Percentiles rank a stretch among this genome's conserved stretches.
phyloP scores from a whole-genome alignment of 2,113 vertebrate genomes.

The Clarias batrachus region DNA sequence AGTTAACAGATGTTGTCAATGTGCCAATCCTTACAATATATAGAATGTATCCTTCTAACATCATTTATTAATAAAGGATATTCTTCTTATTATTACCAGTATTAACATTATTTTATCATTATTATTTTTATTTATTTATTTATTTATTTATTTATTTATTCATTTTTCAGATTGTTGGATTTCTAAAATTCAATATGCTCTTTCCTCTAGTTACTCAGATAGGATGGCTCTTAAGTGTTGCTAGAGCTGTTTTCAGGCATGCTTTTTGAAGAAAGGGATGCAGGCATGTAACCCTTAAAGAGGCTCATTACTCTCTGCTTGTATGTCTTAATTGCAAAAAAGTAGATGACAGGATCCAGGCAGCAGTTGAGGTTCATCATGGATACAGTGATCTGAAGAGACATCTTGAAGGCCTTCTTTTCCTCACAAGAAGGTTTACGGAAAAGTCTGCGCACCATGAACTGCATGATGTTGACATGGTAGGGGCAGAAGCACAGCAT shows the following conservation, averaged over 20 bases:
- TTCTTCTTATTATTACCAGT: no score
- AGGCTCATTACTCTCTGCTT: slow-evolving; percentile 77
- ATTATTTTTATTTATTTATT: no score
- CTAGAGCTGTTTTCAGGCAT: slow-evolving; percentile 75
- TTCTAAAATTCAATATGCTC: not conserved
- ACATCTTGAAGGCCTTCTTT: slow-evolving; percentile 75
- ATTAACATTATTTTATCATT: no score
- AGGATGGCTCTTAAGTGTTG: slow-evolving; percentile 65
- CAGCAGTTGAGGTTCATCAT: slow-evolving; percentile 86
- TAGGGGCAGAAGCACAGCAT: slow-evolving; percentile 80
- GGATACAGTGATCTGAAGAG: slow-evolving; percentile 75
- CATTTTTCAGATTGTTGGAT: not conserved
- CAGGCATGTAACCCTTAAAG: slow-evolving; percentile 69
- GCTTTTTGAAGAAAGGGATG: slow-evolving; percentile 66
- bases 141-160: no score
- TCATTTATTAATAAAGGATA: not conserved
- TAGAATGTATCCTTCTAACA: no score
- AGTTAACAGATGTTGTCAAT: not conserved
- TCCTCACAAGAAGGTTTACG: slow-evolving; percentile 67
- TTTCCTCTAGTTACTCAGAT: not conserved
- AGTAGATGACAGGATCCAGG: slow-evolving; percentile 83
- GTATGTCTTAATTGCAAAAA: slow-evolving; percentile 82
- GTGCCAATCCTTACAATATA: not conserved
- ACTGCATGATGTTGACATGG: slow-evolving; percentile 80
- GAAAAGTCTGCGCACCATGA: slow-evolving; percentile 70